These are phyloP conservation scores for Tribolium castaneum DNA, from an alignment of 1,140 invertebrate genomes.

Conservation along the genomic window DNA sequence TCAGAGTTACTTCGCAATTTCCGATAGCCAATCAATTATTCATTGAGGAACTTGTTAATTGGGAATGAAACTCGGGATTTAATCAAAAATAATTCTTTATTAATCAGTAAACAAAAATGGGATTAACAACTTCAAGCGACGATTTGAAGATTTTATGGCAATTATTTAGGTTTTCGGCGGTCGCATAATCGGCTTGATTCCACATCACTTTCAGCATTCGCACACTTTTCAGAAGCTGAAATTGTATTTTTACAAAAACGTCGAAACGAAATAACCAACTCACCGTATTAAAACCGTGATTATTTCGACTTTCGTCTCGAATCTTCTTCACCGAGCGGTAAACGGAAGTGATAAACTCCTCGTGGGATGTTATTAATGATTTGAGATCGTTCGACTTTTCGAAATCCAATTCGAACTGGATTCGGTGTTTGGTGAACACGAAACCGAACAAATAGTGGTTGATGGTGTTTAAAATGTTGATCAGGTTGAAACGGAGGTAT, in stretches of 20 bases:
- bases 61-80: no score
- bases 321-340: slow-evolving; percentile 45
- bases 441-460: slow-evolving; percentile 75
- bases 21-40: no score
- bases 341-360: slow-evolving; percentile 53
- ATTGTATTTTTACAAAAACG: background rate
- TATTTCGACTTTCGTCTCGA: slow-evolving; percentile 31
- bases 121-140: slow-evolving; percentile 46
- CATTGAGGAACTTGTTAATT: no score
- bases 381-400: slow-evolving; percentile 59
- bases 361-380: slow-evolving; percentile 54
- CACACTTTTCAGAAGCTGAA: slow-evolving; percentile 49
- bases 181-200: slow-evolving; percentile 41
- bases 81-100: background rate
- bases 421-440: slow-evolving; percentile 63
- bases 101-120: slow-evolving; percentile 1
- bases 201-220: slow-evolving; percentile 51
- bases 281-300: slow-evolving; percentile 47
- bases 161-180: slow-evolving; percentile 40
- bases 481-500: slow-evolving; percentile 70
- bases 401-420: slow-evolving; percentile 57
- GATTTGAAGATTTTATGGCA: slow-evolving; percentile 47
- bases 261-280: background rate
- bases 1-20: no score
- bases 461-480: slow-evolving; percentile 72